Conservation (phyloP, 2,797 vertebrate genomes). For the Craterocephalus amniculus region DNA sequence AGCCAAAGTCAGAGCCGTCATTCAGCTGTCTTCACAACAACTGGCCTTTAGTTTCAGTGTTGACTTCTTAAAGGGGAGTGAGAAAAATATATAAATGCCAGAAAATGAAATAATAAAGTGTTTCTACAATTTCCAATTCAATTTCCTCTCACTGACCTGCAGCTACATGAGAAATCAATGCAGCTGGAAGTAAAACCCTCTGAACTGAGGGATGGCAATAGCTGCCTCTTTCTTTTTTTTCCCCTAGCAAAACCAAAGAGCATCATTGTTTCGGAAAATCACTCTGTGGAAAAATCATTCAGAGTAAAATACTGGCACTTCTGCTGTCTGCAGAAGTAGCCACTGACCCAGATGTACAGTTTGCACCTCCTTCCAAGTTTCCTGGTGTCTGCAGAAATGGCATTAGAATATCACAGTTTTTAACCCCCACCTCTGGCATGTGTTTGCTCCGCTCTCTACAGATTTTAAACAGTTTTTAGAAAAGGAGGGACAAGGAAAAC, state of each 20-base stretch:
- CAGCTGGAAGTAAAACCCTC: slow-evolving; percentile 69
- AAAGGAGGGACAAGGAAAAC: not conserved
- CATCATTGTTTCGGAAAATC: slow-evolving; percentile 58
- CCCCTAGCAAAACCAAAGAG: slow-evolving; percentile 40
- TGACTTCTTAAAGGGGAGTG: slow-evolving; percentile 42
- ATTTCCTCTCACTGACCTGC: slow-evolving; percentile 81
- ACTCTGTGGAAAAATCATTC: slow-evolving; percentile 51
- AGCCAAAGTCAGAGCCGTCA: slow-evolving; percentile 73
- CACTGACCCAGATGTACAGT: slow-evolving; percentile 28
- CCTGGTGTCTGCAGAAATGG: slow-evolving; percentile 21
- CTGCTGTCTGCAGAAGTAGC: slow-evolving; percentile 25
- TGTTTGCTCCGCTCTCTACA: slow-evolving; percentile 1
- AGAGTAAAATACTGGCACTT: slow-evolving; percentile 44
- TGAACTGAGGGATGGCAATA: slow-evolving; percentile 60
- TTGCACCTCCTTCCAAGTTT: slow-evolving; percentile 10
- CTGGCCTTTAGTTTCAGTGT: slow-evolving; percentile 65
- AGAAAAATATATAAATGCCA: slow-evolving; percentile 63
- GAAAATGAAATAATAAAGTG: slow-evolving; percentile 79
- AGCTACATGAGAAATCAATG: slow-evolving; percentile 82
- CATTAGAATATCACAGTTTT: slow-evolving; percentile 20
- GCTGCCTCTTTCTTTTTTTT: slow-evolving; percentile 42
- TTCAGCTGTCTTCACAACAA: slow-evolving; percentile 71
- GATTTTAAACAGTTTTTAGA: not conserved
- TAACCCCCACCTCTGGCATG: slow-evolving; percentile 14
- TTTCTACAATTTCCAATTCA: slow-evolving; percentile 83